Conservation (phyloP, 2,797 vertebrate species). For the Borostomias antarcticus region DNA sequence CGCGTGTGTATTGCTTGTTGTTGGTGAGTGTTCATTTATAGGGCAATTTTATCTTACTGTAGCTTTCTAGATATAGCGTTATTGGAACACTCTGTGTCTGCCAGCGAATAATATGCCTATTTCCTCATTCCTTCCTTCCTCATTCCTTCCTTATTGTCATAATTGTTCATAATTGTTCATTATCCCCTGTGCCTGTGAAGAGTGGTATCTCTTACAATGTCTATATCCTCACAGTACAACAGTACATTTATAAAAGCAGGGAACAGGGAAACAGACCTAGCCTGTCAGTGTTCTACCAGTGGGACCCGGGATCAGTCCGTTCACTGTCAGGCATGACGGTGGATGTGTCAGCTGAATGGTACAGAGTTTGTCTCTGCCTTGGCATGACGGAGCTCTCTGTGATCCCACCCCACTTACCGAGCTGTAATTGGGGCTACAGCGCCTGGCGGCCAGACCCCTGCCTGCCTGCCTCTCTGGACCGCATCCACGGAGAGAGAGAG, state of each 20-base stretch:
- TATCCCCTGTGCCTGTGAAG: too few relatives aligned
- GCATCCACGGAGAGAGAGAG: constrained; percentile 34
- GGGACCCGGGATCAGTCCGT: constrained; percentile 51
- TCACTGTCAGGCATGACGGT: constrained; percentile 54
- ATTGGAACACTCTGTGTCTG: too few relatives aligned
- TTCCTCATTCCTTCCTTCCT: too few relatives aligned
- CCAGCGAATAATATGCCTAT: too few relatives aligned
- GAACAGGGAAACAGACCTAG: constrained; percentile 40
- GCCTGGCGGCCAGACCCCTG: constrained; percentile 43
- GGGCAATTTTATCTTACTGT: not conserved
- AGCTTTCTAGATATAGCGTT: too few relatives aligned
- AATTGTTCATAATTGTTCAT: too few relatives aligned
- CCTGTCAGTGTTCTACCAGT: constrained; percentile 54
- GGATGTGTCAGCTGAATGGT: constrained; percentile 56
- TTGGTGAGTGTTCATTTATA: constrained; percentile 28
- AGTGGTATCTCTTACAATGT: not conserved
- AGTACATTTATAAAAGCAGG: too few relatives aligned
- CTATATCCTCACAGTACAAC: not conserved
- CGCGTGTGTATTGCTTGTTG: constrained; percentile 20
- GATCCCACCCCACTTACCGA: constrained; percentile 53
- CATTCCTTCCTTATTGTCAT: too few relatives aligned
- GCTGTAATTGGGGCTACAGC: constrained; percentile 62
- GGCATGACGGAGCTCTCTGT: constrained; percentile 37
- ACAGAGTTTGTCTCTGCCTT: constrained; percentile 32
- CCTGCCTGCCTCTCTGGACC: constrained; percentile 38